Percentiles rank a stretch among this genome's conserved stretches.
Evolutionary conservation across 2,797 vertebrate genomes (phyloP).

Genomic region (Catharus ustulatus): DNA sequence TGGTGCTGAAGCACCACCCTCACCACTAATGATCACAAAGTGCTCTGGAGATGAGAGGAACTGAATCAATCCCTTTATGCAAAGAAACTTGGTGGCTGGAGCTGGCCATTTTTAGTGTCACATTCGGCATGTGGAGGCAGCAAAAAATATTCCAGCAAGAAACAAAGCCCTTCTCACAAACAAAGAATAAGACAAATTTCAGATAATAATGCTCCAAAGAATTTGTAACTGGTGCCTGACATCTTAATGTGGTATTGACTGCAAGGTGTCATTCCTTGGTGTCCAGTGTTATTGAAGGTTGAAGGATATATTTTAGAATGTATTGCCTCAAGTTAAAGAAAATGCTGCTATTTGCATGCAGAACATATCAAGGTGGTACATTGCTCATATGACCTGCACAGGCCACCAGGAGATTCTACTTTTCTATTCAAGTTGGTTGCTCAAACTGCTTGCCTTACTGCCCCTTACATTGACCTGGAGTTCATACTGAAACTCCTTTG

Average conservation of each 20-base stretch:
- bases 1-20: background rate
- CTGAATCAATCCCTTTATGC: background rate
- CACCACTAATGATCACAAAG: background rate
- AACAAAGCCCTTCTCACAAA: background rate
- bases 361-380: background rate
- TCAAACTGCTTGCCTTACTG: background rate
- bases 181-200: background rate
- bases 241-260: background rate
- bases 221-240: background rate
- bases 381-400: background rate
- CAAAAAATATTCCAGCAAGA: conserved; percentile 6
- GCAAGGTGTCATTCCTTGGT: background rate
- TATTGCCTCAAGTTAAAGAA: background rate
- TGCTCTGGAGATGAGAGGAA: background rate
- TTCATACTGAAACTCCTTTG: background rate
- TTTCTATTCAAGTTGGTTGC: background rate
- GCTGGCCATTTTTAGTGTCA: background rate
- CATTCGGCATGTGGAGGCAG: background rate
- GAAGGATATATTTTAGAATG: background rate
- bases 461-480: background rate
- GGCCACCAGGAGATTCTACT: background rate
- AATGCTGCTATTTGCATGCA: background rate
- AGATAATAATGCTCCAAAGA: background rate
- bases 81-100: background rate
- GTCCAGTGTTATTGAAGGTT: background rate